phyloP scores from a whole-genome alignment of 2,797 vertebrate genomes.

The Pseudomugil tenellus region DNA sequence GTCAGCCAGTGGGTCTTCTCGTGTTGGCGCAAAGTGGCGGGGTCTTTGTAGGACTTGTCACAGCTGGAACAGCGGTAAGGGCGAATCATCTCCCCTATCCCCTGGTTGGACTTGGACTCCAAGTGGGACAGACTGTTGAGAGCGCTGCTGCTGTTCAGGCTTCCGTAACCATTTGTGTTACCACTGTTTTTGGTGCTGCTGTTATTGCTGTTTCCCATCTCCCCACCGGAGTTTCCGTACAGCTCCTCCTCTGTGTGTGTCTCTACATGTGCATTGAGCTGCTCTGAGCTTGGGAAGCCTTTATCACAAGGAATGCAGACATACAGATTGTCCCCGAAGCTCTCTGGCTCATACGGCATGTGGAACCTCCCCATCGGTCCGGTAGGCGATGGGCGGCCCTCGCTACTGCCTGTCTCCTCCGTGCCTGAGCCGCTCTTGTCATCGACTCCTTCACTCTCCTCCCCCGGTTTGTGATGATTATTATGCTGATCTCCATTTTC shows the following conservation, averaged over 20 bases:
- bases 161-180: constrained; percentile 74
- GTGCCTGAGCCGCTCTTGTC: constrained; percentile 95
- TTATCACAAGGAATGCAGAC: constrained; percentile 99
- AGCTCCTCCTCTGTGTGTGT: constrained; percentile 97
- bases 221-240: constrained; percentile 82
- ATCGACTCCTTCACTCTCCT: constrained; percentile 84
- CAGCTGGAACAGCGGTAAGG: constrained; percentile 96
- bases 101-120: constrained; percentile 83
- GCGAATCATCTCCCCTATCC: constrained; percentile 90
- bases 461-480: constrained; percentile 80
- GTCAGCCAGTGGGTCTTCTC: constrained; percentile 99
- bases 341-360: constrained; percentile 94
- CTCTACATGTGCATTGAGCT: constrained; percentile 98
- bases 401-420: constrained; percentile 96
- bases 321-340: constrained; percentile 97
- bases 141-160: constrained; percentile 78
- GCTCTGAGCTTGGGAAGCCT: constrained; percentile 98
- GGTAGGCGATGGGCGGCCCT: constrained; percentile 89
- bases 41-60: constrained; percentile 99
- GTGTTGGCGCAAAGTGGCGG: constrained; percentile 95
- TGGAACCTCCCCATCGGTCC: constrained; percentile 91
- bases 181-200: constrained; percentile 72
- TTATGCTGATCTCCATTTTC: constrained; percentile 79
- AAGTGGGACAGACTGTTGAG: constrained; percentile 80
- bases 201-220: constrained; percentile 82